Evolutionary conservation across 2,113 vertebrate species (phyloP).

Genomic region (Apteryx owenii): DNA sequence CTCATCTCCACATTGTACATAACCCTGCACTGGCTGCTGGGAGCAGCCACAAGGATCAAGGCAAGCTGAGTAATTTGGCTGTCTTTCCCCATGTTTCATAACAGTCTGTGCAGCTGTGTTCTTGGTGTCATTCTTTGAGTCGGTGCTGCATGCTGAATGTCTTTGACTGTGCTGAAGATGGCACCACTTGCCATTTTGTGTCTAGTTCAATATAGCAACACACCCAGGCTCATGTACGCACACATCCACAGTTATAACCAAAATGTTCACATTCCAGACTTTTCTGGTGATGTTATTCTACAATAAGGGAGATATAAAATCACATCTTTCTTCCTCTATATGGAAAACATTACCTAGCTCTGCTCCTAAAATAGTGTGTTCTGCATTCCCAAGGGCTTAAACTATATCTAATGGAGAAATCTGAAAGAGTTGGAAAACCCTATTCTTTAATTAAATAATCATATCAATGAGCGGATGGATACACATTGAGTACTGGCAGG

Average conservation of each 20-base stretch:
- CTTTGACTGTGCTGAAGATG: background rate
- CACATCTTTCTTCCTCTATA: background rate
- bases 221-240: background rate
- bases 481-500: background rate
- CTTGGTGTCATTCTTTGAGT: background rate
- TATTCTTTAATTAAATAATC: background rate
- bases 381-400: background rate
- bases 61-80: background rate
- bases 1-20: background rate
- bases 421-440: background rate
- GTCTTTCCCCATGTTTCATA: background rate
- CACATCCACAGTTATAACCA: background rate
- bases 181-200: background rate
- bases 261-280: background rate
- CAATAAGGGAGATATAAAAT: background rate
- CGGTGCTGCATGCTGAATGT: accelerated
- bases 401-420: background rate
- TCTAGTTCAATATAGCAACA: background rate
- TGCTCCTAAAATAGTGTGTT: background rate
- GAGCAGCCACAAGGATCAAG: background rate
- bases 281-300: background rate
- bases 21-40: background rate
- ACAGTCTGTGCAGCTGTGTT: background rate
- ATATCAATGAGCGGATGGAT: background rate
- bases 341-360: background rate